Evolutionary conservation across 2,888 invertebrate species (phyloP).

Genomic region (Lacanobia wlatinum): DNA sequence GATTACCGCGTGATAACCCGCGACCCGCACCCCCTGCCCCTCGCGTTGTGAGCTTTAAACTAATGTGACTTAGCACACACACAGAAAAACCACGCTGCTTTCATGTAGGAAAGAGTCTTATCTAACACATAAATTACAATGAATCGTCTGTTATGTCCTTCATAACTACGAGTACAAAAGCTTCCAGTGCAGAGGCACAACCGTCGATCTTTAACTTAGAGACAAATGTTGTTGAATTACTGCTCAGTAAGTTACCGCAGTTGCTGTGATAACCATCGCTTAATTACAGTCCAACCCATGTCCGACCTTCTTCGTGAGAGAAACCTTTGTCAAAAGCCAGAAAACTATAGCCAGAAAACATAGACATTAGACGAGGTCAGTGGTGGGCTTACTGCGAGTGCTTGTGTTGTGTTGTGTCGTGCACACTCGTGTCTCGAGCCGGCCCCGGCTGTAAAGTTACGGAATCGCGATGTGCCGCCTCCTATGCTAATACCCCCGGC

Average conservation of each 20-base stretch:
- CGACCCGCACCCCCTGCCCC: neutral
- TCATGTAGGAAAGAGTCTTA: neutral
- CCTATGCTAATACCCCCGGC: slow-evolving; percentile 57
- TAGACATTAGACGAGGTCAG: neutral
- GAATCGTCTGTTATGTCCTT: neutral
- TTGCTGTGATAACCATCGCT: neutral
- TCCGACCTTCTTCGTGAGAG: neutral
- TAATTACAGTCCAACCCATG: neutral
- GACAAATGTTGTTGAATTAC: neutral
- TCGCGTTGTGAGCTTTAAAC: neutral
- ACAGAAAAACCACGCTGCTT: neutral
- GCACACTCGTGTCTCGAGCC: neutral
- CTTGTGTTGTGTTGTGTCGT: neutral
- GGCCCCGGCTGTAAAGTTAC: slow-evolving; percentile 9
- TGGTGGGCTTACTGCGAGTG: neutral
- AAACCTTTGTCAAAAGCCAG: neutral
- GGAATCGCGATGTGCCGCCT: slow-evolving; percentile 43
- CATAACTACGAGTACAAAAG: no score
- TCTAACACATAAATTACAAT: no score
- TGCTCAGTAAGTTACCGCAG: neutral
- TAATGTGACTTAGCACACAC: slow-evolving; percentile 5
- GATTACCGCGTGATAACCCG: slow-evolving; percentile 3
- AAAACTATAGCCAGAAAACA: neutral
- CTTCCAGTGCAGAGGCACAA: neutral
- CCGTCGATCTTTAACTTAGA: no score